phyloP scores from a whole-genome alignment of 2,888 invertebrate species.

The Aphidius colemani region DNA sequence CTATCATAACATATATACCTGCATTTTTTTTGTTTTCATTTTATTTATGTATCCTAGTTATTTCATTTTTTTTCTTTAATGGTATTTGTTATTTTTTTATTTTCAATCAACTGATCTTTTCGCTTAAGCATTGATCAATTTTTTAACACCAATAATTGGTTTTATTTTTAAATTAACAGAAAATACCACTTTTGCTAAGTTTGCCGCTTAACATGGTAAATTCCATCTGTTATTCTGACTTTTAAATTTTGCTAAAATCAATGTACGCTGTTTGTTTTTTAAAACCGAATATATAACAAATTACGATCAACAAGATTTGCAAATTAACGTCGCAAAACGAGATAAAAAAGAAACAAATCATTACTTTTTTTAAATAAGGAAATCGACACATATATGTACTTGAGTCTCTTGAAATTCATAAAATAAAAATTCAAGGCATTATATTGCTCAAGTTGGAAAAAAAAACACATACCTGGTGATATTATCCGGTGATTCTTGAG shows the following conservation, averaged over 20 bases:
- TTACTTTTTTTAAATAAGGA: slow-evolving; percentile 42
- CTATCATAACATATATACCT: not conserved
- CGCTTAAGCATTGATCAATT: not conserved
- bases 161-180: slow-evolving; percentile 46
- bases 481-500: not conserved
- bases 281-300: slow-evolving; percentile 26
- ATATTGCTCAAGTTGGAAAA: not conserved
- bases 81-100: slow-evolving; percentile 18
- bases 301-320: slow-evolving; percentile 57
- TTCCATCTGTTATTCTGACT: not conserved
- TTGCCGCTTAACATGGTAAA: slow-evolving; percentile 45
- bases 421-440: not conserved
- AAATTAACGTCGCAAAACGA: slow-evolving; percentile 47
- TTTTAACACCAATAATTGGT: too few species aligned
- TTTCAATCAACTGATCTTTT: slow-evolving; percentile 17
- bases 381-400: slow-evolving; percentile 58
- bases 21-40: not conserved
- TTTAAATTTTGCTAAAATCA: too few species aligned
- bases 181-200: slow-evolving; percentile 57
- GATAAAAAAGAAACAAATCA: slow-evolving; percentile 29
- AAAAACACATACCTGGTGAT: not conserved
- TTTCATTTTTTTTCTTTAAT: not conserved
- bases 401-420: slow-evolving; percentile 31
- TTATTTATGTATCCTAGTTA: not conserved
- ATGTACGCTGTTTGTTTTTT: too few species aligned